phyloP scores from a whole-genome alignment of 1,140 invertebrate species.

The Eueides isabella region DNA sequence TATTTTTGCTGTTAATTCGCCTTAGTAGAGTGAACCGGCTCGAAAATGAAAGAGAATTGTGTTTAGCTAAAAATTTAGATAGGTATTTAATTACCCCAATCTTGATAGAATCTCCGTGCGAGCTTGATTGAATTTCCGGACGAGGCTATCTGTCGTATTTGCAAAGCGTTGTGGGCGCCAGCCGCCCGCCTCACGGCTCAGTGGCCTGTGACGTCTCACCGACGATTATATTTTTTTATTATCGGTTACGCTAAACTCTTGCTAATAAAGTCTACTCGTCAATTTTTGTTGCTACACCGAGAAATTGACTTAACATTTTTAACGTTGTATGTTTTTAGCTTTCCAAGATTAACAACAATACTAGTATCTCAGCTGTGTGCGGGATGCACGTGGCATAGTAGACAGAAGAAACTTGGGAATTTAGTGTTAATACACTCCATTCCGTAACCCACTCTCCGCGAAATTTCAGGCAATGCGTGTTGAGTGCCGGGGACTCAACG shows the following conservation, averaged over 20 bases:
- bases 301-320: constrained; percentile 42
- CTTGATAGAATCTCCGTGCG: constrained; percentile 79
- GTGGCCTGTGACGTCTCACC: constrained; percentile 20
- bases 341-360: neutral
- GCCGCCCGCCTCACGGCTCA: constrained; percentile 65
- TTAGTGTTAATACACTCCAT: no score
- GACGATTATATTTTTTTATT: constrained; percentile 76
- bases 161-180: constrained; percentile 64
- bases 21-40: neutral
- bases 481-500: no score
- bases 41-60: constrained; percentile 31
- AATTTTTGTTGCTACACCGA: constrained; percentile 46
- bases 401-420: no score
- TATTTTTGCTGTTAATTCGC: neutral
- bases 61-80: constrained; percentile 65
- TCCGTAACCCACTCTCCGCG: no score
- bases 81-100: constrained; percentile 80
- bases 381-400: no score
- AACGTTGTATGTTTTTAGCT: neutral
- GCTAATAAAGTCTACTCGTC: constrained; percentile 67
- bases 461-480: no score
- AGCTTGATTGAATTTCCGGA: constrained; percentile 80
- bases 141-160: constrained; percentile 77
- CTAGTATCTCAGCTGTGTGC: neutral
- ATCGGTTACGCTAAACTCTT: constrained; percentile 71